Conservation (phyloP, 2,113 vertebrate genomes). For the Egretta garzetta region DNA sequence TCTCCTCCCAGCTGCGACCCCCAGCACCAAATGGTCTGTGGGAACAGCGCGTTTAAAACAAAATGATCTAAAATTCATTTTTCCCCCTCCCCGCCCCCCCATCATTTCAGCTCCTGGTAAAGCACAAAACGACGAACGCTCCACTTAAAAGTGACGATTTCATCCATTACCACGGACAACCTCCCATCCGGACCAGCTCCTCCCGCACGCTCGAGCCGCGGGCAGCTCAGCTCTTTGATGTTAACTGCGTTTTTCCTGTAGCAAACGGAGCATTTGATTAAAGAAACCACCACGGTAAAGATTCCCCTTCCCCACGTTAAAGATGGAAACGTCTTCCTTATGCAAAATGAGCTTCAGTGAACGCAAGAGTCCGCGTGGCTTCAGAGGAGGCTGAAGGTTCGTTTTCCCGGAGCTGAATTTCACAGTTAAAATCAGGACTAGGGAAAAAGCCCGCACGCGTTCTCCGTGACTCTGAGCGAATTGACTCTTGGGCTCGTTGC, state of each 20-base stretch:
- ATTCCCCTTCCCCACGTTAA: not conserved
- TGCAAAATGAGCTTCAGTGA: not conserved
- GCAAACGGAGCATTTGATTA: not conserved
- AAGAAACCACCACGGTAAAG: not conserved
- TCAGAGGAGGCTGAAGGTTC: not conserved
- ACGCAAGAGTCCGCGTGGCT: fast-evolving
- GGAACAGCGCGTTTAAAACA: not conserved
- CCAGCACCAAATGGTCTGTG: not conserved
- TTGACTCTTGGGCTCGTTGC: not conserved
- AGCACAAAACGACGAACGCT: not conserved
- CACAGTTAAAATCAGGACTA: not conserved
- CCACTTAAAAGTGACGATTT: no score
- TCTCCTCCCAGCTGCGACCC: no score
- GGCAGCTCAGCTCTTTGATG: not conserved
- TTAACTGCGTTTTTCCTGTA: not conserved
- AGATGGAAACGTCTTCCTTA: no score
- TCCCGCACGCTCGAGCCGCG: fast-evolving
- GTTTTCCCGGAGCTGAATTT: not conserved
- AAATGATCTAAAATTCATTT: no score
- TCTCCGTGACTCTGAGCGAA: not conserved
- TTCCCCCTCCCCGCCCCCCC: no score
- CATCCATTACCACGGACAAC: no score
- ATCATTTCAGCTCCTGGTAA: not conserved
- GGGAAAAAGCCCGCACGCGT: not conserved
- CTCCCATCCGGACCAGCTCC: fast-evolving